phyloP scores from a whole-genome alignment of 2,888 invertebrate species.

The Salticus scenicus region DNA sequence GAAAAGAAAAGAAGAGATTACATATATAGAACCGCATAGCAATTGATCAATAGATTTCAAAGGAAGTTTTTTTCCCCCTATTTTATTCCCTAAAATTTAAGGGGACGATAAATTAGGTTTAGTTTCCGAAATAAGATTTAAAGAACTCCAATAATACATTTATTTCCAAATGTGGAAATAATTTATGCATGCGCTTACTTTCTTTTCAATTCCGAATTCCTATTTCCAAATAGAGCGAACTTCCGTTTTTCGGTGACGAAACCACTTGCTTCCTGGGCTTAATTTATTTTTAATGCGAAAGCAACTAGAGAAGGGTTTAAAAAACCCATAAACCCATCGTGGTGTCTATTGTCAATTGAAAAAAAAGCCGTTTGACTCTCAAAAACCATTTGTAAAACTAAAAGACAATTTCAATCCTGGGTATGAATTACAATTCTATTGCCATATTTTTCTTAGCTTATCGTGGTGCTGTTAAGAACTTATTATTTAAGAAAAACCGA shows the following conservation, averaged over 20 bases:
- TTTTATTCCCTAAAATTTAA: too few relatives aligned
- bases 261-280: conserved; percentile 42
- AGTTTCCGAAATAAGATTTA: background rate
- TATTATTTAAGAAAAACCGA: background rate
- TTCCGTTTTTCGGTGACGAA: background rate
- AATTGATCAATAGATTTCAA: background rate
- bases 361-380: conserved; percentile 16
- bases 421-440: background rate
- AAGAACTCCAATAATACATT: background rate
- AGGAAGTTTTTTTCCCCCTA: background rate
- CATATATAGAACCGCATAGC: background rate
- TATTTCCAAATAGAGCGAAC: background rate
- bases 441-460: background rate
- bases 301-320: background rate
- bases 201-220: background rate
- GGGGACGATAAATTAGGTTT: conserved; percentile 12
- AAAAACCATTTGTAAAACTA: conserved; percentile 29
- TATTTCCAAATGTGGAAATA: background rate
- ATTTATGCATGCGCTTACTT: conserved; percentile 6
- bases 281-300: conserved; percentile 58
- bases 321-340: conserved; percentile 42
- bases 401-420: conserved; percentile 25
- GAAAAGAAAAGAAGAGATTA: conserved; percentile 7
- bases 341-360: conserved; percentile 28
- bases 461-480: background rate